Base-by-base conservation (phyloP, 2,113 vertebrate species). In the Hemicordylus capensis region DNA sequence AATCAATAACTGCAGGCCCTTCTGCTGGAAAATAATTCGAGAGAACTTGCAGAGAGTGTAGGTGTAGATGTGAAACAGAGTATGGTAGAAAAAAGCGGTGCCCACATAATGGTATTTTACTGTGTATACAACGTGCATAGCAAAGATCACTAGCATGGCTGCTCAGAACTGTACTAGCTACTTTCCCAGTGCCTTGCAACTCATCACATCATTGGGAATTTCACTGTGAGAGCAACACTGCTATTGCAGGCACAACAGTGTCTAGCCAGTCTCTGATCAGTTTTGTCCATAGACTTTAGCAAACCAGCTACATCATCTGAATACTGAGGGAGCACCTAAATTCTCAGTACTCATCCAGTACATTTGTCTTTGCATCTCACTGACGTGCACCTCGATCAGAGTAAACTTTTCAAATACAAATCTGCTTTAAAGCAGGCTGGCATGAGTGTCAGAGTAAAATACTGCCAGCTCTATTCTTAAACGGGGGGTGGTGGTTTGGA, bases 401-500 rank as follows among this genome's bases (percentile, higher is more conserved):
- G 51, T 24, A 79, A 88, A 70, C 17, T 11, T 17, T 17, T 48
- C 42, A 89, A 87, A 87, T 9, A 79, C 64, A 89, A 14, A 0
- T 14, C 83, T 66, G 0, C 69, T 84, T 54, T 63, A 39, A 26
- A 85, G 67, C 8, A 66, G 78, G 80, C 6, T 0, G 24, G 15
- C 3, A 58, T 15, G 34, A 75, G 10, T 15, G 9, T 39, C 56
- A 87, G 37, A 87, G 44, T 88, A 12, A 74, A 59, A 2, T 7
- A 67, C 2, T 46, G 12, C 48, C 84, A 34, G 1, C 0, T 56
- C 46, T 83, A 63, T 58, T 70, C 26, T 77, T 24, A 28, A 63
- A 77, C 6, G 15, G 6, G 74, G 84, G 85, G 54, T 51, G 39
- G 66, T 83, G 0, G 77, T 74, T 89, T 89, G 59, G 83, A 91